These are phyloP conservation scores for Neodiprion pinetum DNA, from an alignment of 1,140 invertebrate species.

Conservation along the genomic window DNA sequence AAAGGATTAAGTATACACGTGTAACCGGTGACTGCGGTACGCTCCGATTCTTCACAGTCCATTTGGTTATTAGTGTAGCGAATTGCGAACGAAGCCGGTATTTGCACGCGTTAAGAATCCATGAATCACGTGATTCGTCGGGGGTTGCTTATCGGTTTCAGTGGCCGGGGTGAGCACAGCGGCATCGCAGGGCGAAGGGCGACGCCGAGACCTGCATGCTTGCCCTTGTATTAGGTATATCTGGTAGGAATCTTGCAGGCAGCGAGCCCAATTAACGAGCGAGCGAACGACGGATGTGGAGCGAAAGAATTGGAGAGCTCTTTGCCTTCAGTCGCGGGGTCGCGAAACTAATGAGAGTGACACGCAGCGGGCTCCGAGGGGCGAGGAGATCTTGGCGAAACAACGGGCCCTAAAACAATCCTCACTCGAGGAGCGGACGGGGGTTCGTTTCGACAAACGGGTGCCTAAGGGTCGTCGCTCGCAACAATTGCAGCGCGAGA, in stretches of 20 bases:
- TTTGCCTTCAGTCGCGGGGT: slow-evolving; percentile 32
- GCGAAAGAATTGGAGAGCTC: slow-evolving; percentile 56
- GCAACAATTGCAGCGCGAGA: not conserved
- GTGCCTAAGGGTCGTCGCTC: not conserved
- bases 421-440: not conserved
- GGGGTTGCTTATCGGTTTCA: no score
- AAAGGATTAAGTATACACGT: no score
- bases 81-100: no score
- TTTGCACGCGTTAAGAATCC: no score
- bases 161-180: no score
- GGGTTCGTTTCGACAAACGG: not conserved
- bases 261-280: slow-evolving; percentile 56
- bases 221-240: not conserved
- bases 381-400: slow-evolving; percentile 1
- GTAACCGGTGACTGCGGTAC: no score
- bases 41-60: no score
- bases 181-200: no score
- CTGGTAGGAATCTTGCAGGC: slow-evolving; percentile 14
- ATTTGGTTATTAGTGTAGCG: no score
- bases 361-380: not conserved
- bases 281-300: slow-evolving; percentile 45
- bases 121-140: no score
- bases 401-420: not conserved
- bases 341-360: slow-evolving; percentile 46
- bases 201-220: no score